phyloP scores from a whole-genome alignment of 2,113 vertebrate species.

The Oryctolagus cuniculus region DNA sequence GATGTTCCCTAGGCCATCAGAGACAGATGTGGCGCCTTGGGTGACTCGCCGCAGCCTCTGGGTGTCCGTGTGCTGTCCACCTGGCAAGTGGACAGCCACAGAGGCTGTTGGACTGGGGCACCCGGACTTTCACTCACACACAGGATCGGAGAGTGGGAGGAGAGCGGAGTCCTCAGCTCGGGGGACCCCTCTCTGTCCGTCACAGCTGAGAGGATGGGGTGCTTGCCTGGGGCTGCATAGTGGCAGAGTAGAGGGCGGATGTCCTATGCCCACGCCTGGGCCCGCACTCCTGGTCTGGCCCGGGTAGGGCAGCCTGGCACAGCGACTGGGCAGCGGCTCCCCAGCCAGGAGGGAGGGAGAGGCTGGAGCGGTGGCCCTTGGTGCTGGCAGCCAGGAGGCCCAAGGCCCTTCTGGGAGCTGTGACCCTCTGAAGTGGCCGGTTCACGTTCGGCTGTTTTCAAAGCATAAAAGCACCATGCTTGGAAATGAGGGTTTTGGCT shows the following conservation, averaged over 20 bases:
- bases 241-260: not conserved
- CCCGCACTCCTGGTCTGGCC: not conserved
- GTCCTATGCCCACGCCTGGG: not conserved
- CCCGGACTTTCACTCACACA: not conserved
- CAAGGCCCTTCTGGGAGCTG: not conserved
- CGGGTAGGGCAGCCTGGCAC: not conserved
- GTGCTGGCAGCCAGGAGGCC: not conserved
- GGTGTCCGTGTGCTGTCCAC: not conserved
- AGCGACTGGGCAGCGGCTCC: not conserved
- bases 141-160: not conserved
- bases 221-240: not conserved
- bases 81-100: not conserved
- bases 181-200: not conserved
- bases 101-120: not conserved
- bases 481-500: constrained; percentile 83
- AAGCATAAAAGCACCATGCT: constrained; percentile 67
- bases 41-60: not conserved
- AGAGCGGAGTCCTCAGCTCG: not conserved
- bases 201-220: not conserved
- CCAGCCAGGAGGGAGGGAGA: not conserved
- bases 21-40: not conserved
- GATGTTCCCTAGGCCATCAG: not conserved
- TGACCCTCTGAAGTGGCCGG: constrained; percentile 44
- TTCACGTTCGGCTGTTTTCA: constrained; percentile 68
- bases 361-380: not conserved